Base-by-base conservation (phyloP, 2,888 invertebrate genomes). In the Rotaria macrura region DNA sequence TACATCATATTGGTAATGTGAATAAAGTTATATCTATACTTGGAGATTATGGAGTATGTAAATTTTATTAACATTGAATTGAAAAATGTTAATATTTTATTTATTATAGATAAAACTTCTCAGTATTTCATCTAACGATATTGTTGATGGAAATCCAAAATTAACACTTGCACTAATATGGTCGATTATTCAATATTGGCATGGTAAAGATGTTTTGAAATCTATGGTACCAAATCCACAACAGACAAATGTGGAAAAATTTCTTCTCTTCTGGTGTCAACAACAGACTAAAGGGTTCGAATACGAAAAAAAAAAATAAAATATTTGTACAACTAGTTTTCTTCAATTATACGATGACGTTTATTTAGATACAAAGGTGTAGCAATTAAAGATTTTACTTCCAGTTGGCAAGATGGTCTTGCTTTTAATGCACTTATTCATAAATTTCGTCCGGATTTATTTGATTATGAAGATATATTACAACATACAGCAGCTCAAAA, bases 61-160 rank as follows among this genome's bases (percentile, higher is more conserved):
- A 85, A 52, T 43, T 25, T 29, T 43, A 52, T 25, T 43, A 25
- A 17, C 20, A 52, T 52, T 55, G 54, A 29, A 38, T 54, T 25
- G 4, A n/a, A 43, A 49, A 79, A 25, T 49, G 29, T 34, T 65
- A 38, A 29, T n/a, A 23, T 74, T 72, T 85, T n/a, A 6, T 40
- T 85, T 52, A 23, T 88, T 89, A 55, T 89, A 93, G 93, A 93
- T 93, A 65, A 94, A 94, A 91, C 93, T 96, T 89, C 95, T 96
- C 87, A 96, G 95, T 92, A 95, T 96, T 89, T 94, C 94, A 90
- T 95, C 95, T 91, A 95, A 95, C 90, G 95, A 95, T 90, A 94
- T 96, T 89, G 95, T 95, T 84, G 95, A 95, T 90, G 95, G 95
- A 43, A 95, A 95, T 93, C 93, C 94, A 86, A 96, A 96, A 91